These are phyloP conservation scores for Pantherophis alleghaniensis DNA, from an alignment of 2,797 vertebrate species.

Conservation along the genomic window DNA sequence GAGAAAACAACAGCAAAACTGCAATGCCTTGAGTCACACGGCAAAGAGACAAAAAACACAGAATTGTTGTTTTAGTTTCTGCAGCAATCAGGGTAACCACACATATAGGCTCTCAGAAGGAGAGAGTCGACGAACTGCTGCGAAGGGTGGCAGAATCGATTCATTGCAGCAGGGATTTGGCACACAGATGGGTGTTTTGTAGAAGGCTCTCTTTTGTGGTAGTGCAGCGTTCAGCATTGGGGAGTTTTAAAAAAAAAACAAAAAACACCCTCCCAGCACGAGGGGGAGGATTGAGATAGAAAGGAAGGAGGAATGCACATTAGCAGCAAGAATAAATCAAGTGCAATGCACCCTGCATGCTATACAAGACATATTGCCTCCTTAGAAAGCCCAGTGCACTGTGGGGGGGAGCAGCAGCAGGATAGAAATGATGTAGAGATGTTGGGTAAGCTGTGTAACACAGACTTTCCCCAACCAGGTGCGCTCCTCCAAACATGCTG, in stretches of 20 bases:
- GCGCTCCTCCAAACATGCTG: not conserved
- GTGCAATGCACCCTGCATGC: not conserved
- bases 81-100: conserved; percentile 19
- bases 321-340: fast-evolving
- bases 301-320: fast-evolving
- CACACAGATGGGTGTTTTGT: not conserved
- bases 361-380: not conserved
- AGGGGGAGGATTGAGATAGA: not conserved
- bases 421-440: not conserved
- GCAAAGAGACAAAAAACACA: not conserved
- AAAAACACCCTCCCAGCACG: not conserved
- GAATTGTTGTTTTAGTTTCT: not conserved
- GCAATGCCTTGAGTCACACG: not conserved
- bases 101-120: not conserved
- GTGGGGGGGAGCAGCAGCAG: not conserved
- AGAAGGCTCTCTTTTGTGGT: not conserved
- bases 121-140: conserved; percentile 1
- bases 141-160: conserved; percentile 9
- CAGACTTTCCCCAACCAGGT: not conserved
- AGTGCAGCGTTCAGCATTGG: not conserved
- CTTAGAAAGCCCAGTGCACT: not conserved
- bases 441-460: not conserved
- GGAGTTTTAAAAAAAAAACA: not conserved
- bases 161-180: conserved; percentile 39
- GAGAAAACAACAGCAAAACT: not conserved